Evolutionary conservation across 2,797 vertebrate genomes (phyloP).

Genomic region (Darevskia nairensis): DNA sequence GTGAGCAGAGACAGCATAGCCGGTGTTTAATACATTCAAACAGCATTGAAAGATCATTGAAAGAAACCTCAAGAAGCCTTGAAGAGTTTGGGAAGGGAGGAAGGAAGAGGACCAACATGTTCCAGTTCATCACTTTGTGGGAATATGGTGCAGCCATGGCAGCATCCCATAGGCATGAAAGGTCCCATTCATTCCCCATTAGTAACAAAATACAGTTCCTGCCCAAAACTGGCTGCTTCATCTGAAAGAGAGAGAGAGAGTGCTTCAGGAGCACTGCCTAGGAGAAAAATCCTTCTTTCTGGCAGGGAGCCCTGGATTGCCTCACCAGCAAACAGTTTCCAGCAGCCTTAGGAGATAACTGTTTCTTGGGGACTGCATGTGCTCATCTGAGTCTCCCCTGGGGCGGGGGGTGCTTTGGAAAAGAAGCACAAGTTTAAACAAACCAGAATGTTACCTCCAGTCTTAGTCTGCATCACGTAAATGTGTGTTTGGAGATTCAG

Average conservation of each 20-base stretch:
- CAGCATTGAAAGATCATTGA: constrained; percentile 33
- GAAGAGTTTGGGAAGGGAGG: neutral
- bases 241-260: neutral
- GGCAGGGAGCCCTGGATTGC: neutral
- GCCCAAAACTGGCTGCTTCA: neutral
- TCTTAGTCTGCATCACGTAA: neutral
- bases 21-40: constrained; percentile 33
- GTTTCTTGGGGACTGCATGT: constrained; percentile 4
- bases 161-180: constrained; percentile 29
- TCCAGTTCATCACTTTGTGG: constrained; percentile 3
- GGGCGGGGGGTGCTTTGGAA: neutral
- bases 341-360: neutral
- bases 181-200: constrained; percentile 45
- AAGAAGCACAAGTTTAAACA: neutral
- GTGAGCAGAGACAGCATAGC: neutral
- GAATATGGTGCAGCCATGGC: constrained; percentile 1
- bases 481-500: neutral
- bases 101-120: neutral
- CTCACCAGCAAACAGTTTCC: constrained; percentile 31
- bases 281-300: constrained; percentile 23
- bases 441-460: fast-evolving
- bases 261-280: neutral
- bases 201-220: constrained; percentile 34
- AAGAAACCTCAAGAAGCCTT: constrained; percentile 16
- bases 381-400: neutral